phyloP scores from a whole-genome alignment of 2,888 invertebrate genomes.

The Dynastes grantii region DNA sequence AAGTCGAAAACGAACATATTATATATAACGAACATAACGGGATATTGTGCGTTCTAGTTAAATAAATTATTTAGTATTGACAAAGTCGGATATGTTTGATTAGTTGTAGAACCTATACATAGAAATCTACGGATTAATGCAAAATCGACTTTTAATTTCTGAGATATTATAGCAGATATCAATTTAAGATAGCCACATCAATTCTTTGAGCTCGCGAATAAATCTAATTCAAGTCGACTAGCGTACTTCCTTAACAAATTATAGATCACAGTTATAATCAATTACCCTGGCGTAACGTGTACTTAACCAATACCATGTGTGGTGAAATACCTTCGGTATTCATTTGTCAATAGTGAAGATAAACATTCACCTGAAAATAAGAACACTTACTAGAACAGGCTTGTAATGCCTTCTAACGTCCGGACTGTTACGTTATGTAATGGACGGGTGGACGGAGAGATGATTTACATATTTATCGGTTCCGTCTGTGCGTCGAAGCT shows the following conservation, averaged over 20 bases:
- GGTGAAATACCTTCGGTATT: conserved; percentile 10
- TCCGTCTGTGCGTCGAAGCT: conserved; percentile 15
- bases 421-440: conserved; percentile 23
- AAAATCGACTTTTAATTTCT: too few species aligned
- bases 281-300: background rate
- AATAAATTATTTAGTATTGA: too few species aligned
- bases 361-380: conserved; percentile 14
- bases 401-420: conserved; percentile 29
- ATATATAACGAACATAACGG: too few species aligned
- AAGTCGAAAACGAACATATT: too few species aligned
- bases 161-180: background rate
- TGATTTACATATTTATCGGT: conserved; percentile 39
- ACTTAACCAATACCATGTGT: background rate
- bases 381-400: conserved; percentile 10
- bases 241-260: background rate
- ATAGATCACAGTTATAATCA: conserved; percentile 4
- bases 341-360: conserved; percentile 20
- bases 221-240: background rate
- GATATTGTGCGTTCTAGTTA: too few species aligned
- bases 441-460: conserved; percentile 18
- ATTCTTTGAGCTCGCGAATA: background rate
- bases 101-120: too few species aligned
- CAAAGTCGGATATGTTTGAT: too few species aligned
- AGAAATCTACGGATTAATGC: too few species aligned
- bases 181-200: background rate